These are phyloP conservation scores for Peromyscus eremicus DNA, from an alignment of 2,797 vertebrate genomes.

Conservation along the genomic window DNA sequence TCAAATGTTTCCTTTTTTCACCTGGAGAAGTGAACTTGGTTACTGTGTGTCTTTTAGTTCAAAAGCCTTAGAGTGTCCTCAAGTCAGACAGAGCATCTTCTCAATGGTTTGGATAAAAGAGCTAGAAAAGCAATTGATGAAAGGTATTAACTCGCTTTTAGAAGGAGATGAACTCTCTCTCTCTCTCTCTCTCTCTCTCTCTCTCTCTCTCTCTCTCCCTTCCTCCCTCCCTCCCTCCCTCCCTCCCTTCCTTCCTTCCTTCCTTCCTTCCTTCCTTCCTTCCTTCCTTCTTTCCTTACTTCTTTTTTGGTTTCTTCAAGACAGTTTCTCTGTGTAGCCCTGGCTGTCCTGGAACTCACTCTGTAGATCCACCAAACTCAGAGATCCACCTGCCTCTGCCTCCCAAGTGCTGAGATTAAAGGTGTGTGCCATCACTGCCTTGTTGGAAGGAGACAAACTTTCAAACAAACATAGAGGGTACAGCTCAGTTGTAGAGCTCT, in stretches of 20 bases:
- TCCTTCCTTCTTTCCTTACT: not conserved
- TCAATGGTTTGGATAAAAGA: not conserved
- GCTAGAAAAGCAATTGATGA: not conserved
- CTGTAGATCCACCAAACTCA: not conserved
- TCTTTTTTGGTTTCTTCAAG: not conserved
- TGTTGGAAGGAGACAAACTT: not conserved
- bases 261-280: too few species aligned
- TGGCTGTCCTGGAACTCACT: not conserved
- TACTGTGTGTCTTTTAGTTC: not conserved
- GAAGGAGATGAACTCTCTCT: not conserved
- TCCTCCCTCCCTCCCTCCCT: too few species aligned
- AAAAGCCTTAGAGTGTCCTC: not conserved
- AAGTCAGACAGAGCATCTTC: not conserved
- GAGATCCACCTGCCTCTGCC: not conserved
- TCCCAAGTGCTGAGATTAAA: not conserved
- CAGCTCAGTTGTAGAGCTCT: not conserved
- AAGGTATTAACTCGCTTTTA: not conserved
- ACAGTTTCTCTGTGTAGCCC: not conserved
- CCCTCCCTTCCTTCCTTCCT: not conserved
- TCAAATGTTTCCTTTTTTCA: not conserved
- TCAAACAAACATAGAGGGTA: not conserved
- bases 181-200: accelerated
- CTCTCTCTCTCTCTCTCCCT: too few species aligned
- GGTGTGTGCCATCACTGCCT: not conserved
- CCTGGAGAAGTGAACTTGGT: not conserved